A percentile compares a stretch with the other conserved stretches of the same genome.
These are phyloP conservation scores for Diadumene lineata DNA, from an alignment of 92 coral and sea anemone species.

Conservation along the genomic window DNA sequence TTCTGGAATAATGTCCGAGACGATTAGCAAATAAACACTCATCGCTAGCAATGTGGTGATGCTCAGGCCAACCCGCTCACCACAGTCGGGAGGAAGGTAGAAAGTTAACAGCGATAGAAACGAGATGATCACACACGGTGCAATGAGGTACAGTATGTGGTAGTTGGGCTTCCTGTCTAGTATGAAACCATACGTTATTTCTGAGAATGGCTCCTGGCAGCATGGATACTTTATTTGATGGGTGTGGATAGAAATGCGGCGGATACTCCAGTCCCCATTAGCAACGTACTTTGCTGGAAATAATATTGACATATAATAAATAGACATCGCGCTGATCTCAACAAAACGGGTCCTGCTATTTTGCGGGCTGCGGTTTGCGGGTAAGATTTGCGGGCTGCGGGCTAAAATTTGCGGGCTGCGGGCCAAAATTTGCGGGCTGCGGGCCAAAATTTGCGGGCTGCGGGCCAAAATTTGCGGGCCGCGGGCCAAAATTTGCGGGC, in stretches of 20 bases:
- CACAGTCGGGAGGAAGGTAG: constrained; percentile 79
- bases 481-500: too few relatives aligned
- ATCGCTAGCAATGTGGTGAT: constrained; percentile 71
- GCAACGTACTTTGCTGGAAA: constrained; percentile 41
- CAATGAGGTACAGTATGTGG: constrained; percentile 71
- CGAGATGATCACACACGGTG: constrained; percentile 67
- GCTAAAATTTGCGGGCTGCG: too few relatives aligned
- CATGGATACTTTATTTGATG: constrained; percentile 46
- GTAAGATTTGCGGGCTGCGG: too few relatives aligned
- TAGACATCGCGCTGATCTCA: too few relatives aligned
- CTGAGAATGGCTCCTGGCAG: constrained; percentile 64
- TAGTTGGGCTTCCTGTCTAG: constrained; percentile 69
- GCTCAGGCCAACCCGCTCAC: constrained; percentile 81
- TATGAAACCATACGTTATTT: constrained; percentile 56
- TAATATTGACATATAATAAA: neutral
- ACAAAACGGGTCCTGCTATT: too few relatives aligned
- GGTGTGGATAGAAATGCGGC: constrained; percentile 24
- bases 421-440: too few relatives aligned
- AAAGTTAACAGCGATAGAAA: constrained; percentile 60
- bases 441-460: too few relatives aligned
- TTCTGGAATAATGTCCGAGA: constrained; percentile 74
- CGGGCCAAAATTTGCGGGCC: too few relatives aligned
- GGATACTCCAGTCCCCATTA: constrained; percentile 83
- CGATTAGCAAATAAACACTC: constrained; percentile 73
- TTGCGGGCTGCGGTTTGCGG: too few relatives aligned